Percentiles rank a stretch among this genome's conserved stretches.
phyloP scores from a whole-genome alignment of 2,888 invertebrate genomes.

The Napeogenes inachia region DNA sequence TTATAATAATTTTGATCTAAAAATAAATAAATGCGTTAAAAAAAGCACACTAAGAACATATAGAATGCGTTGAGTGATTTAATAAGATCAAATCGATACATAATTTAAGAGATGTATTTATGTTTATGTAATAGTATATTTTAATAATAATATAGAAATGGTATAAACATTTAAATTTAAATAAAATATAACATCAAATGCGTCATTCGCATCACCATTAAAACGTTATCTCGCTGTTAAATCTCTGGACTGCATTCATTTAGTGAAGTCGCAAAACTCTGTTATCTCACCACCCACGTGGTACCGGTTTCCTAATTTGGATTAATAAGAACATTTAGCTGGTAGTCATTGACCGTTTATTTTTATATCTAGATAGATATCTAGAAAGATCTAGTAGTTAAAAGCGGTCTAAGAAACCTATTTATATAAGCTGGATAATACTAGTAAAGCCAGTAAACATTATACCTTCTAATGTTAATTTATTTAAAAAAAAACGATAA shows the following conservation, averaged over 20 bases:
- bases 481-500: no score
- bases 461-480: no score
- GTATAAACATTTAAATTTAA: no score
- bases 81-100: no score
- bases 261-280: constrained; percentile 8
- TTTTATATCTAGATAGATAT: constrained; percentile 1
- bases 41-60: no score
- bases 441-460: neutral
- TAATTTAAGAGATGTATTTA: no score
- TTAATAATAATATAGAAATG: no score
- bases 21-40: no score
- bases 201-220: neutral
- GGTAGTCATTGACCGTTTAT: constrained; percentile 23
- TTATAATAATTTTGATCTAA: no score
- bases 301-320: constrained; percentile 29
- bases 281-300: constrained; percentile 22
- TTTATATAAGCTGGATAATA: neutral
- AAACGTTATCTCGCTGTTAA: neutral
- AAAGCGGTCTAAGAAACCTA: neutral
- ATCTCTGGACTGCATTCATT: constrained; percentile 15
- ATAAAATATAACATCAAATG: no score
- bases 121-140: no score
- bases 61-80: no score
- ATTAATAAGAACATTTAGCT: constrained; percentile 26
- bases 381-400: neutral